Evolutionary conservation across 1,140 invertebrate genomes (phyloP), one percentile per base, ranked within the genome.

Genomic region (Cotesia glomerata): DNA sequence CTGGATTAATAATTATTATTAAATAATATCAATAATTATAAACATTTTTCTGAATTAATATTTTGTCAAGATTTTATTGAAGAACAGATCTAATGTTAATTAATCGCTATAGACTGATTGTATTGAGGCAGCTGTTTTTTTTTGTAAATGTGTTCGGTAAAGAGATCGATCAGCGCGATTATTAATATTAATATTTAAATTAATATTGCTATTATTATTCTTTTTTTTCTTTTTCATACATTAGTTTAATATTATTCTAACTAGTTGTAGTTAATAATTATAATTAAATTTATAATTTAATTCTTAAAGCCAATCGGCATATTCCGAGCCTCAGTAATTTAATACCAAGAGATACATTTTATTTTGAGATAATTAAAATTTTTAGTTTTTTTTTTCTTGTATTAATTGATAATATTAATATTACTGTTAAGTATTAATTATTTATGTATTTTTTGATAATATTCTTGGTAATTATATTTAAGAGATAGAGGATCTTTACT

Each of bases 111-210:
- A 26, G 67, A 61, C 56, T 61, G 35, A 59, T 14, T 45, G 45
- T 66, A 45, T 61, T 63, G 5, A 67, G 62, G 69, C 69, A 71
- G 62, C 62, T 71, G 49, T 65, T 71, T 14, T 71, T 71, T 34
- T 34, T 64, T 71, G 62, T 65, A 65, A 54, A 64, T 71, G 69
- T 65, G 49, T 69, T 26, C 16, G n/a, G 9, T 39, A 14, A 13
- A 56, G 52, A 69, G 13, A 54, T 52, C 65, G 13, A 16, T 4
- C 34, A 67, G 35, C 65, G 65, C 26, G 51, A 35, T 26, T 5
- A 7, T 56, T 11, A 49, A 64, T 16, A 36, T 64, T 64, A 13
- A 61, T 52, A 52, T 45, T n/a, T n/a, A n/a, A n/a, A n/a, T n/a
- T 51, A 62, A 16, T 26, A 52, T 51, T 13, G 4, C 3, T 52